A percentile compares a stretch with the other conserved stretches of the same genome.
These are phyloP conservation scores for Erannis defoliaria DNA, from an alignment of 2,888 invertebrate species.

Conservation along the genomic window DNA sequence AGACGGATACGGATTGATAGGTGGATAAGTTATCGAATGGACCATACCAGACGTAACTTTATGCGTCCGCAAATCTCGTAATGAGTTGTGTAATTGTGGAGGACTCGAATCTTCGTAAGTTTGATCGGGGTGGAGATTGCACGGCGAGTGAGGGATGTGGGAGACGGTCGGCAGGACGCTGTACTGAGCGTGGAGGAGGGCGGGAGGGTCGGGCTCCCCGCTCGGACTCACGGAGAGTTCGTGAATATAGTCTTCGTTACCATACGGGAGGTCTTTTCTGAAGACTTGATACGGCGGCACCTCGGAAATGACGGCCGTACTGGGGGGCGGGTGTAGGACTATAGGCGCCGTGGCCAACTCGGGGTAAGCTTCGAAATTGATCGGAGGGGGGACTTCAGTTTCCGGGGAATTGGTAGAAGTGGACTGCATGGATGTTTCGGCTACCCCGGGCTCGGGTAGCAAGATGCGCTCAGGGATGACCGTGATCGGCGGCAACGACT, in stretches of 20 bases:
- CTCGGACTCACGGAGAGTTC: slow-evolving; percentile 74
- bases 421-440: slow-evolving; percentile 82
- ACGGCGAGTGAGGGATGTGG: slow-evolving; percentile 81
- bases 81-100: slow-evolving; percentile 64
- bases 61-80: slow-evolving; percentile 71
- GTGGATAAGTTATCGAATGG: slow-evolving; percentile 80
- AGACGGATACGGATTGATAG: slow-evolving; percentile 78
- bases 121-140: slow-evolving; percentile 77
- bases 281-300: slow-evolving; percentile 74
- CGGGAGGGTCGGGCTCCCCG: slow-evolving; percentile 71
- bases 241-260: slow-evolving; percentile 63
- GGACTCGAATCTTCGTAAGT: slow-evolving; percentile 60
- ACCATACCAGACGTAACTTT: slow-evolving; percentile 70
- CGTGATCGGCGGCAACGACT: slow-evolving; percentile 70
- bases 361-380: slow-evolving; percentile 81
- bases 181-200: slow-evolving; percentile 79
- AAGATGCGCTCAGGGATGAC: slow-evolving; percentile 75
- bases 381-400: slow-evolving; percentile 75
- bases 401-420: slow-evolving; percentile 77
- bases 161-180: slow-evolving; percentile 78
- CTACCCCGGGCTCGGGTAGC: slow-evolving; percentile 72
- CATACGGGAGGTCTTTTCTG: slow-evolving; percentile 62
- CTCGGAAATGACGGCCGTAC: slow-evolving; percentile 67
- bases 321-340: slow-evolving; percentile 51
- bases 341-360: slow-evolving; percentile 50